These are phyloP conservation scores for Notospermus geniculatus DNA, from an alignment of 1,140 invertebrate species.

Conservation along the genomic window DNA sequence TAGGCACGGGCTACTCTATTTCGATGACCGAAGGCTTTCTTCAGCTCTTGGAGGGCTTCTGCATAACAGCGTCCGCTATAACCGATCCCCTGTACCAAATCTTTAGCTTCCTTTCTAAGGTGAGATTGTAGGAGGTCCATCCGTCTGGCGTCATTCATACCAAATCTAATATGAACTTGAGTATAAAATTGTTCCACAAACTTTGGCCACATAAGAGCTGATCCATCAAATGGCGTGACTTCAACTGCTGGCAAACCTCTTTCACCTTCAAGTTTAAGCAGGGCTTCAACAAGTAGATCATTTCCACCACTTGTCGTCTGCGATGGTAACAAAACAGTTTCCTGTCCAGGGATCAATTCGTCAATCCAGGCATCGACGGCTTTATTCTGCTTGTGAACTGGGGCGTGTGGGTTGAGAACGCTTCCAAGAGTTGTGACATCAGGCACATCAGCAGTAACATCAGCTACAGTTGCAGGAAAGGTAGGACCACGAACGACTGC, in stretches of 20 bases:
- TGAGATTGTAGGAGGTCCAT: constrained; percentile 3
- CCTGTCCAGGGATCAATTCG: not conserved
- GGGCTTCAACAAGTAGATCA: not conserved
- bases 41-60: constrained; percentile 3
- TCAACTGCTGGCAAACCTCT: constrained; percentile 3
- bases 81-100: not conserved
- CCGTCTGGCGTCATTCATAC: constrained; percentile 4
- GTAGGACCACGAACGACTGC: too few relatives aligned
- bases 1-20: not conserved
- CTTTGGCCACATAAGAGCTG: constrained; percentile 1
- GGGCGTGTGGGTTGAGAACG: not conserved
- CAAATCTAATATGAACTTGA: not conserved
- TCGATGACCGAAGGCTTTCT: not conserved
- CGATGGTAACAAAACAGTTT: not conserved
- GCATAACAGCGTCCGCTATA: not conserved
- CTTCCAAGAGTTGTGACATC: too few relatives aligned
- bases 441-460: too few relatives aligned
- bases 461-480: too few relatives aligned
- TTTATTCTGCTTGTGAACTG: not conserved
- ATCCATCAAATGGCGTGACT: not conserved
- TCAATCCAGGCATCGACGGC: constrained; percentile 7
- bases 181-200: constrained; percentile 2
- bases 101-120: not conserved
- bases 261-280: not conserved
- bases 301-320: not conserved